Evolutionary conservation across 2,113 vertebrate genomes (phyloP).

Genomic region (Acrocephalus arundinaceus): DNA sequence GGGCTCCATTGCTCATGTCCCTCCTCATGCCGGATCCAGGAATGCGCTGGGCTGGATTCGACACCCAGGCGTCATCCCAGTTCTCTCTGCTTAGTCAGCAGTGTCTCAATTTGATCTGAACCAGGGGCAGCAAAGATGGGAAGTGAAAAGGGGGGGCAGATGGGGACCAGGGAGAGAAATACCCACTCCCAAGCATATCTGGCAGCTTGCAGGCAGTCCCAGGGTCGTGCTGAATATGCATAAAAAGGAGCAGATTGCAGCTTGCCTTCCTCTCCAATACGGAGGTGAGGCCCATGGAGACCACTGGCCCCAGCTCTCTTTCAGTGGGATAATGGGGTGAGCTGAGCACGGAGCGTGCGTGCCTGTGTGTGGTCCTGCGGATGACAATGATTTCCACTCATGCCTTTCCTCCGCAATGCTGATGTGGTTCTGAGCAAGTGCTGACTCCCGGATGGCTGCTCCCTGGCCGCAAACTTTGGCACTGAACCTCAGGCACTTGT

Average conservation of each 20-base stretch:
- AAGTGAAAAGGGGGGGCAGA: not conserved
- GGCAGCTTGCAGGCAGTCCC: conserved; percentile 24
- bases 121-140: not conserved
- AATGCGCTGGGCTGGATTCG: not conserved
- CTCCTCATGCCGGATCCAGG: not conserved
- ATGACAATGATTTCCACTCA: conserved; percentile 59
- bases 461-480: not conserved
- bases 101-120: not conserved
- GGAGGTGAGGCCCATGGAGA: conserved; percentile 37
- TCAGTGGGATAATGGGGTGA: conserved; percentile 54
- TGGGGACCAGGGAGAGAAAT: not conserved
- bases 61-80: not conserved
- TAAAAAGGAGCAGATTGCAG: conserved; percentile 55
- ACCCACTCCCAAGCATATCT: conserved; percentile 1
- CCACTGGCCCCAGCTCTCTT: conserved; percentile 30
- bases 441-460: not conserved
- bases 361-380: conserved; percentile 47
- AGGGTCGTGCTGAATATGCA: conserved; percentile 52
- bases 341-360: not conserved
- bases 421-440: not conserved
- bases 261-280: not conserved
- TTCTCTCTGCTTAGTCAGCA: not conserved
- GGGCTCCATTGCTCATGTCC: not conserved
- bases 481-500: not conserved
- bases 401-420: not conserved